Conservation (phyloP, 2,113 vertebrate species). For the Proteles cristata region DNA sequence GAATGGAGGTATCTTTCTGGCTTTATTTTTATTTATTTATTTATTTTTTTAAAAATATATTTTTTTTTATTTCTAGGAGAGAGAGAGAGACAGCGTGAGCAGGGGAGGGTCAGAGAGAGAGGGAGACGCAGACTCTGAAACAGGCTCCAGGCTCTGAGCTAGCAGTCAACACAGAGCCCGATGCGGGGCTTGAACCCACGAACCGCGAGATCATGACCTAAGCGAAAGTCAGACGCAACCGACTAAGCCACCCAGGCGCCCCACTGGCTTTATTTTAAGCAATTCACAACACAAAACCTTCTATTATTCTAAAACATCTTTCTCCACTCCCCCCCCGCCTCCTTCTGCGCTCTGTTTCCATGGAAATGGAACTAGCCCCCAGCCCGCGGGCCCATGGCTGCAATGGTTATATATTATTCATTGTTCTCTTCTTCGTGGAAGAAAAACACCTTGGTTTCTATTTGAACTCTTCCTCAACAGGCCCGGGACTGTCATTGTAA, state of each 20-base stretch:
- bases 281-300: slow-evolving; percentile 49
- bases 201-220: no score
- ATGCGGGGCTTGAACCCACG: no score
- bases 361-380: slow-evolving; percentile 86
- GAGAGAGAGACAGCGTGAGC: no score
- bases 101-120: no score
- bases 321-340: slow-evolving; percentile 53
- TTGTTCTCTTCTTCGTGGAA: slow-evolving; percentile 82
- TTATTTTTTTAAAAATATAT: no score
- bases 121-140: no score
- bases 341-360: slow-evolving; percentile 85
- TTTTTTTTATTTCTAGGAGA: no score
- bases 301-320: slow-evolving; percentile 75
- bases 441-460: slow-evolving; percentile 64
- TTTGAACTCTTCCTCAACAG: slow-evolving; percentile 49
- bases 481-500: slow-evolving; percentile 37
- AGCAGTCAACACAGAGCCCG: no score
- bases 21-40: slow-evolving; percentile 65
- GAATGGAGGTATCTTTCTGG: slow-evolving; percentile 77
- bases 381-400: slow-evolving; percentile 81
- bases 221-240: no score
- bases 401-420: slow-evolving; percentile 72
- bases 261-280: slow-evolving; percentile 71
- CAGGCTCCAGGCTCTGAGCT: no score
- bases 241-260: no score